Evolutionary conservation across 2,888 invertebrate species (phyloP), one percentile per base, ranked within the genome.

Genomic region (Lomographa bimaculata): DNA sequence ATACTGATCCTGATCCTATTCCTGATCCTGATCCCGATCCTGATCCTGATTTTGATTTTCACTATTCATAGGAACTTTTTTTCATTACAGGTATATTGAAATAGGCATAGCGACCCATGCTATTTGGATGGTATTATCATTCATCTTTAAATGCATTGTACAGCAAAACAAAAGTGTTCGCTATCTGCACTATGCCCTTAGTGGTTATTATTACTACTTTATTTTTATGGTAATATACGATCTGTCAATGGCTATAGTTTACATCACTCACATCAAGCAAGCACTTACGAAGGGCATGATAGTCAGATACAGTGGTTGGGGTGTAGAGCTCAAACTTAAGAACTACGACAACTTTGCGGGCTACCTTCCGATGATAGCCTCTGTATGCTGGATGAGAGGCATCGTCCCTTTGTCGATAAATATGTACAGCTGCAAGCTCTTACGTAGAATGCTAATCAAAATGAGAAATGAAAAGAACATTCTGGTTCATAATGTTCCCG

Each of bases 251-350:
- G 85, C 69, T 0, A 62, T 80, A 0, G 68, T 84, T 0, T 83
- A 84, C 42, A 57, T 81, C 5, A 64, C 79, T 0, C 77, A 86
- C 30, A 81, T 87, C 4, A 77, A 76, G 29, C 77, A 81, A 24
- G 79, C 82, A 41, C 43, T 86, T 36, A 81, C 79, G 1, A 78
- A 73, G 23, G 73, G 33, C 9, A 46, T 40, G 45, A 29, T 46
- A 8, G 16, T 40, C 1, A 65, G 85, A 16, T 76, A 85, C 48
- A 82, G 82, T 24, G 86, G 86, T 0, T 85, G 84, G 83, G 65
- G 71, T 14, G 65, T 70, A 0, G 67, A 76, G 17, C 36, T 81
- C 6, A 60, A 71, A 5, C 41, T 85, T 0, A 2, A 55, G 0
- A 54, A 57, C 7, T 58, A 67, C 11, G 62, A 78, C 0, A 67